Base-by-base conservation (phyloP, 2,797 vertebrate genomes). In the Fratercula arctica region DNA sequence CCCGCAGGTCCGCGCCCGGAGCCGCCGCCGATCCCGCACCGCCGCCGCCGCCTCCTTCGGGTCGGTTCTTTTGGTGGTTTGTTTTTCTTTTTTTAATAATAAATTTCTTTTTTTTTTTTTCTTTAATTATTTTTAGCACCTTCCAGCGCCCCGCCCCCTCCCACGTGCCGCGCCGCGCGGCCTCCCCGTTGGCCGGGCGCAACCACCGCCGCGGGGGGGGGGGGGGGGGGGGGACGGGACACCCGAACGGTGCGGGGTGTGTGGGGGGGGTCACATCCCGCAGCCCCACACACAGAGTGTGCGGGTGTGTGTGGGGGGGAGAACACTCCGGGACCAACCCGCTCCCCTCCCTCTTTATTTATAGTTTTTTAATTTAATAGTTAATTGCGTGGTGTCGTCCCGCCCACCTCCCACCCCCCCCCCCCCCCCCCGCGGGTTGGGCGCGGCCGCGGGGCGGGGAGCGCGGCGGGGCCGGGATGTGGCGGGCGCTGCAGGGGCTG, bases 401-500 rank as follows among this genome's bases (percentile, higher is more conserved):
- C 6, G 19, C 4, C 53, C 53, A 16, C 53, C 16, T 37, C 28
- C 11, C 16, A 10, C 29, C 13, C 19, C 7, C 7, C 21, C 19
- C 5, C 39, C 29, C 13, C 19, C 7, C 7, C 21, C 19, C 5
- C 39, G 31, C 23, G 11, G 8, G 31, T 29, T 11, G 56, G 56
- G 43, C 13, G 69, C 68, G 85, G 77, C 77, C 43, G 43, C 43
- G 43, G 43, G 43, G 43, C 43, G 43, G 43, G 43, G 43, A 43
- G 43, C 43, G 43, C 77, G 54, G 84, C 31, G 74, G 83, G 79
- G 85, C 75, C 75, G 93, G 85, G 80, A 91, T 94, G 93, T 91
- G 85, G 92, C 87, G 87, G 77, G 76, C 12, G 70, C 76, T 89
- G 92, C 35, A 79, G 2, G 51, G 15, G 74, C 84, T 91, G 88